Evolutionary conservation across 2,888 invertebrate species (phyloP), one percentile per base, ranked within the genome.

Genomic region (Spilarctia lutea): DNA sequence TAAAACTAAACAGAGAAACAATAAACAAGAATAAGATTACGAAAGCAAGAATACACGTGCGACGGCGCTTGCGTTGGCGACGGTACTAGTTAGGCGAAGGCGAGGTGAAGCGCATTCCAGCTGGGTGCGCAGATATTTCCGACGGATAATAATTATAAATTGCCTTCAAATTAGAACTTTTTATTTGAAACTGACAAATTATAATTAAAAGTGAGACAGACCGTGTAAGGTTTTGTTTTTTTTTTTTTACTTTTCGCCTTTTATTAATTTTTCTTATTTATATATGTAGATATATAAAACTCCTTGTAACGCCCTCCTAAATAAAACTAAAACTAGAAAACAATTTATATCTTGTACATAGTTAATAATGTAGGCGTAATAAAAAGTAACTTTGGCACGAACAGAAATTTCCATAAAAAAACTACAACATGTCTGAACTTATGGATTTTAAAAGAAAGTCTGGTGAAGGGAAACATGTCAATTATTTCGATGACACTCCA

Each of bases 401-500:
- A n/a, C 27, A 27, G 27, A 63, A 30, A 63, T 27, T 20, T 30
- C 18, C 45, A 68, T 20, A 48, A 30, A 48, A 24, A 13, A 48
- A 68, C 52, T 56, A 56, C 3, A n/a, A 18, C n/a, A 45, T 63
- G 24, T 73, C 63, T 67, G 42, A 60, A 48, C 71, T n/a, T 35
- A 65, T 13, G 65, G 60, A 69, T 80, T 82, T 42, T 81, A 80
- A 69, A 85, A 83, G 82, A 78, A 79, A 81, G 76, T 79, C 80
- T 77, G 80, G 75, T 79, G 78, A 75, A 79, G 84, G 71, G 84
- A 86, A 87, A 87, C 81, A 83, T 89, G 88, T 88, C 90, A 90
- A 91, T 91, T 90, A 91, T 90, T 86, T 88, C 83, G 76, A 89
- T 83, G 85, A 83, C 84, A 76, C 90, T 90, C 80, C 76, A 80